Conservation (phyloP, 1,140 invertebrate genomes). For the Drosophila lowei region DNA sequence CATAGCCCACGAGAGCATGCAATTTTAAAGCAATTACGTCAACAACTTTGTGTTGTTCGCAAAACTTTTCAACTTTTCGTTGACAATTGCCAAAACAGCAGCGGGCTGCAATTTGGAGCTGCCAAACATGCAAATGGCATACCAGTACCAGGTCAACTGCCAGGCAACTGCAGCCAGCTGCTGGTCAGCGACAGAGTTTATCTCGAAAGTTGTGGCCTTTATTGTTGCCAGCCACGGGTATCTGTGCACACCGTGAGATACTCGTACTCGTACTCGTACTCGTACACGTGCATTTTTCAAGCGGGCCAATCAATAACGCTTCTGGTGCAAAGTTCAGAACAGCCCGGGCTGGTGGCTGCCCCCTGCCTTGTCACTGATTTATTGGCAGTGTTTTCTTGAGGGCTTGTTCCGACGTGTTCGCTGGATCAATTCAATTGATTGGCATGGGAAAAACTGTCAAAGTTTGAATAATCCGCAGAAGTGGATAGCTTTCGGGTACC, state of each 20-base stretch:
- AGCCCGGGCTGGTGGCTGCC: background rate
- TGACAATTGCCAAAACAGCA: conserved; percentile 73
- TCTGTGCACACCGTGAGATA: conserved; percentile 63
- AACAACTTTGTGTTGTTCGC: conserved; percentile 51
- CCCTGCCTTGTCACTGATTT: conserved; percentile 61
- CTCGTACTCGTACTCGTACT: conserved; percentile 66
- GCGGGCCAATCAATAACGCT: conserved; percentile 64
- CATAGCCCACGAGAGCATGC: conserved; percentile 46
- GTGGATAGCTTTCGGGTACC: background rate
- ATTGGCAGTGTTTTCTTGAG: conserved; percentile 48
- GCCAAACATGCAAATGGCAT: conserved; percentile 76
- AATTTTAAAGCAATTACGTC: conserved; percentile 72
- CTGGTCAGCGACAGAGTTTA: conserved; percentile 72
- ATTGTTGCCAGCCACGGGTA: conserved; percentile 10
- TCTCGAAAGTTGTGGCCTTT: conserved; percentile 67
- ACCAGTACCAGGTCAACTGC: conserved; percentile 73
- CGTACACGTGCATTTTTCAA: no score
- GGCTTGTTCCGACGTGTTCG: conserved; percentile 58
- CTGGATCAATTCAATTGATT: conserved; percentile 73
- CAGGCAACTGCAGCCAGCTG: conserved; percentile 26
- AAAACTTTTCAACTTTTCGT: conserved; percentile 73
- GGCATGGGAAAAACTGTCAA: conserved; percentile 78
- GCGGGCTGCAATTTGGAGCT: conserved; percentile 60
- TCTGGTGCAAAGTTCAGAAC: conserved; percentile 38
- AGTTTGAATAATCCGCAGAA: conserved; percentile 8